Evolutionary conservation across 1,140 invertebrate genomes (phyloP), one percentile per base, ranked within the genome.

Genomic region (Meloidogyne chitwoodi): DNA sequence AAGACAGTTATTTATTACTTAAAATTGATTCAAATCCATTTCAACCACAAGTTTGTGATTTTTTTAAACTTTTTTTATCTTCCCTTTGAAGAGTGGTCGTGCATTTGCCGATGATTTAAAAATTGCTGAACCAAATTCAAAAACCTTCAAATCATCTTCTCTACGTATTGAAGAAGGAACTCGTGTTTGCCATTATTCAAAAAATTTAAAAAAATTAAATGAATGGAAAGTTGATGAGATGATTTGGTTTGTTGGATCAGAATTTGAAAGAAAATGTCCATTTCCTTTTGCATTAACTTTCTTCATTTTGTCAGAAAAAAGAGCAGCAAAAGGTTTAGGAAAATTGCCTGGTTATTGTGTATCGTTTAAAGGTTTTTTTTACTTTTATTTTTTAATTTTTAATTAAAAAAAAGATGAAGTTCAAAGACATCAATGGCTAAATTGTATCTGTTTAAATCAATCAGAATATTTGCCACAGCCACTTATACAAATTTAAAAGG

Each of bases 61-160:
- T n/a, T n/a, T n/a, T n/a, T n/a, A n/a, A n/a, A n/a, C n/a, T n/a
- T n/a, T n/a, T n/a, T n/a, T n/a, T n/a, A n/a, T n/a, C n/a, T n/a
- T n/a, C n/a, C n/a, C n/a, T n/a, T n/a, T 82, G 19, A 61, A 83
- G 84, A 86, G 79, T 31, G 78, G 44, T 14, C 78, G 76, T 82
- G 66, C 81, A 29, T 84, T 86, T 76, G 79, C 83, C 34, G 82
- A 84, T 26, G 80, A 84, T 63, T 70, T 84, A 19, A 81, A 82
- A 74, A 67, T 84, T 19, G 79, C 84, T 16, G 83, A 84, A 27
- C 79, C 79, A 6, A 83, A 80, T 10, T 86, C 84, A 31, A 78
- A 76, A 70, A 76, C 73, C 29, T 84, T 84, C 77, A 81, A 84
- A 69, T 63, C 84, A 19, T 68, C 65, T 24, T 79, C 83, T 19